Base-by-base conservation (phyloP, 2,797 vertebrate species). In the Anas georgica region DNA sequence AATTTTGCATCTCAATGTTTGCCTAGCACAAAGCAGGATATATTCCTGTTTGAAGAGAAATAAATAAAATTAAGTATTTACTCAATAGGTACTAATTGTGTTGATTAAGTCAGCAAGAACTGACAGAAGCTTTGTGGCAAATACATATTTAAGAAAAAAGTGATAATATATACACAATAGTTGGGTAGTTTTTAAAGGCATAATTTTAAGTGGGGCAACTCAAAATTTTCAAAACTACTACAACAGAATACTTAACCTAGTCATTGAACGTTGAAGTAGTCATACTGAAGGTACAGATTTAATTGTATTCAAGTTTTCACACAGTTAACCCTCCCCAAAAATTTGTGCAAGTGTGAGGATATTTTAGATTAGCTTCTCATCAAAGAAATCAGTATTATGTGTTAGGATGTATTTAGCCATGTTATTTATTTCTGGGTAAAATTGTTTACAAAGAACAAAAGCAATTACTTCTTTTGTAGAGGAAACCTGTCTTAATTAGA, bases 391-490 rank as follows among this genome's bases (percentile, higher is more conserved):
- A 3, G 1, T 67, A 6, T 72, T 43, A 31, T 3, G 6, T 2
- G 0, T 60, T 81, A 10, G 17, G 9, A 5, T 75, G 15, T 67
- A 15, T 45, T 79, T 33, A 39, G 25, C 72, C 3, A 2, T 52
- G 8, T 48, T 68, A 46, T 39, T 81, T 81, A 28, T 45, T 81
- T 50, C 4, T 84, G 5, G 25, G 5, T 46, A 69, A 43, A 88
- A 20, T 60, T 54, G 10, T 28, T 86, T 45, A 35, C 23, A 48
- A 77, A 88, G 17, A 78, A 2, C 8, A n/a, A 66, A 69, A 80
- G 8, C 4, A 63, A 31, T 33, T n/a, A 28, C 12, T 28, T 0
- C 0, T 37, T 37, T 54, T 74, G 76, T 62, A 14, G 25, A 17
- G 29, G 64, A 78, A 55, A 26, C 12, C 7, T 23, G 5, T 48